These are phyloP conservation scores for Lacerta bilineata DNA, from an alignment of 2,797 vertebrate genomes.

Conservation along the genomic window DNA sequence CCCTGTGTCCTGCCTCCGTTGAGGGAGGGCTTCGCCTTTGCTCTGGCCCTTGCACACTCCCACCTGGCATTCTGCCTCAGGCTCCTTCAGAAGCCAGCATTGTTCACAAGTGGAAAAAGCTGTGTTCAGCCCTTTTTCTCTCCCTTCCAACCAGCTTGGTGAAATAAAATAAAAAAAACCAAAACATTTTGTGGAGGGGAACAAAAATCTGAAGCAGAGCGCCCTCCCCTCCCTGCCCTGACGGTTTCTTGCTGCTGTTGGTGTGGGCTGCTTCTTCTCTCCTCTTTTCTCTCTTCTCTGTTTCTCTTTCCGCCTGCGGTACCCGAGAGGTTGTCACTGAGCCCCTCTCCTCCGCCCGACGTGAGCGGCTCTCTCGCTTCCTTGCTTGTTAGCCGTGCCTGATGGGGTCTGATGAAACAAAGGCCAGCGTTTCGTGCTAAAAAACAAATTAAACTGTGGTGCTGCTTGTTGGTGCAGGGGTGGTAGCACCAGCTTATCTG, in stretches of 20 bases:
- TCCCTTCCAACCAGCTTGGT: not conserved
- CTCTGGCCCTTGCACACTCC: not conserved
- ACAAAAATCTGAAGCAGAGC: not conserved
- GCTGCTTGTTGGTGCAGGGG: not conserved
- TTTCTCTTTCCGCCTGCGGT: no score
- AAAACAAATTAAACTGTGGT: not conserved
- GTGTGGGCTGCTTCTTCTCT: not conserved
- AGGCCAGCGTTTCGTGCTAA: not conserved
- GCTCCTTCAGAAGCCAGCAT: not conserved
- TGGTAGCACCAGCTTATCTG: constrained; percentile 51
- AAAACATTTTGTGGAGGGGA: not conserved
- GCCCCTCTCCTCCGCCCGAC: not conserved
- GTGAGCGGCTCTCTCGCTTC: not conserved
- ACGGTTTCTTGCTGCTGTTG: not conserved
- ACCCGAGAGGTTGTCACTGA: not conserved
- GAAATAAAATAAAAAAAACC: no score
- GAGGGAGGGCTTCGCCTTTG: not conserved
- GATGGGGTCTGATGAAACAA: not conserved
- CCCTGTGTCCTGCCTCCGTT: not conserved
- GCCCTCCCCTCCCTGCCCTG: not conserved
- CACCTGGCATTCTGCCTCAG: not conserved
- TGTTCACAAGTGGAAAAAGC: not conserved
- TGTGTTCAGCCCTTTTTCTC: not conserved
- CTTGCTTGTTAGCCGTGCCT: not conserved
- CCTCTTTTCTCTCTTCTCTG: not conserved